Conservation (phyloP, 2,888 invertebrate species). For the Dastarcus helophoroides region DNA sequence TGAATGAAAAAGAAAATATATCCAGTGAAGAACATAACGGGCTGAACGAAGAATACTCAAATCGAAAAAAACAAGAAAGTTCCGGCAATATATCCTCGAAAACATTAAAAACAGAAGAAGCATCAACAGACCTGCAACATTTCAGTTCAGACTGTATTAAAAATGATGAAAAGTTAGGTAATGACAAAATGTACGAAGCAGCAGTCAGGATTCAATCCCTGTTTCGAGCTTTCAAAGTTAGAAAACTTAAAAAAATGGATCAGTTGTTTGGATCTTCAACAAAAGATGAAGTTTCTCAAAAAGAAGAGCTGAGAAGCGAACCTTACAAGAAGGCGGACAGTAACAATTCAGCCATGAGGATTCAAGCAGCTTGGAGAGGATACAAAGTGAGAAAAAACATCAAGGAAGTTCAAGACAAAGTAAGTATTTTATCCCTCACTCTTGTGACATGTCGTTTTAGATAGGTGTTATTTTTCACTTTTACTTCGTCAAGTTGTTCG, state of each 20-base stretch:
- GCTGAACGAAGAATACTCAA: no score
- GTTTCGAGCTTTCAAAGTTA: slow-evolving; percentile 15
- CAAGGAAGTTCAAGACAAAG: slow-evolving; percentile 17
- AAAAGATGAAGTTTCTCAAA: slow-evolving; percentile 6
- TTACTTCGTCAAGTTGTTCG: no score
- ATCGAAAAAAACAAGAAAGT: no score
- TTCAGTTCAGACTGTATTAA: not conserved
- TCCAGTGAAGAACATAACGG: no score
- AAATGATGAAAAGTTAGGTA: slow-evolving; percentile 2
- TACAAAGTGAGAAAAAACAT: slow-evolving; percentile 21
- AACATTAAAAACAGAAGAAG: no score
- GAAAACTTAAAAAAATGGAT: slow-evolving; percentile 9
- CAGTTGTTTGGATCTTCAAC: slow-evolving; percentile 7
- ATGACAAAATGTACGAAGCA: slow-evolving; percentile 8
- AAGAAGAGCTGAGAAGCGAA: slow-evolving; percentile 10
- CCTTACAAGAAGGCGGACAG: no score
- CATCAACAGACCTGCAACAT: no score
- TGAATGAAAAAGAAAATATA: no score
- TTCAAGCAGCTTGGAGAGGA: slow-evolving; percentile 21
- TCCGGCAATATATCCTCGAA: no score
- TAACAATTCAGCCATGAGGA: slow-evolving; percentile 12
- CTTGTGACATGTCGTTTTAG: no score
- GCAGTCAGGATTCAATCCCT: slow-evolving; percentile 15
- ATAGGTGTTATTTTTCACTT: no score
- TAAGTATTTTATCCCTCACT: slow-evolving; percentile 16